Evolutionary conservation across 1,140 invertebrate genomes (phyloP).

Genomic region (Apis cerana): DNA sequence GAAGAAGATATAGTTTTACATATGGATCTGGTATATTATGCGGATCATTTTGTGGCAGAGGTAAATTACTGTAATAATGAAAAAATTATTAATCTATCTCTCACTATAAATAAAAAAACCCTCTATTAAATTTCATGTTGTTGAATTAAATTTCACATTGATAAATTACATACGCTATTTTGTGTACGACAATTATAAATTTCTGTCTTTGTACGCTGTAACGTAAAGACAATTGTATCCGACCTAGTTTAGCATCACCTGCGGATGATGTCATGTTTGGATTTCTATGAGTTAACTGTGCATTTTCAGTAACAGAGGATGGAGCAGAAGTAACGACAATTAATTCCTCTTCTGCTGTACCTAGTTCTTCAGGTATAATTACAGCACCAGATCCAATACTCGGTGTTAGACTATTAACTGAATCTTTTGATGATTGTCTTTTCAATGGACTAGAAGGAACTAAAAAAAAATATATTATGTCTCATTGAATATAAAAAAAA

Average conservation of each 20-base stretch:
- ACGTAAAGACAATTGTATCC: slow-evolving; percentile 92
- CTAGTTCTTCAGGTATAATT: slow-evolving; percentile 57
- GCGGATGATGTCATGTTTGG: slow-evolving; percentile 82
- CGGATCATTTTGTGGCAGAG: slow-evolving; percentile 88
- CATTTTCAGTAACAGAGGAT: slow-evolving; percentile 64
- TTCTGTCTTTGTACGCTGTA: slow-evolving; percentile 92
- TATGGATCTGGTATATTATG: slow-evolving; percentile 96
- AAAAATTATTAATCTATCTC: not conserved
- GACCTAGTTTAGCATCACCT: slow-evolving; percentile 87
- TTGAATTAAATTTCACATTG: not conserved
- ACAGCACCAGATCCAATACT: slow-evolving; percentile 62
- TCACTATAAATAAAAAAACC: no score
- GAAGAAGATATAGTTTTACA: slow-evolving; percentile 95
- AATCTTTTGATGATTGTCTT: slow-evolving; percentile 77
- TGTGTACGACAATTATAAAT: slow-evolving; percentile 91
- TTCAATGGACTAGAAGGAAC: slow-evolving; percentile 73
- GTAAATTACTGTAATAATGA: slow-evolving; percentile 86
- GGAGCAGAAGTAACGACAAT: slow-evolving; percentile 51
- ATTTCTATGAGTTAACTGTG: slow-evolving; percentile 72
- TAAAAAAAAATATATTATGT: slow-evolving; percentile 53
- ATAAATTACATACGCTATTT: slow-evolving; percentile 88
- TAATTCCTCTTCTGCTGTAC: slow-evolving; percentile 70
- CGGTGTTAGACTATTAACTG: slow-evolving; percentile 74
- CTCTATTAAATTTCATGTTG: not conserved
- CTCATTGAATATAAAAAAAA: not conserved